phyloP scores from a whole-genome alignment of 2,113 vertebrate species.

The Pan troglodytes region NHGRI_mPanTro3-v2.1_pri NC_072421.2:132354001-132354500 shows the following conservation, averaged over 20 bases:
- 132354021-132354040: neutral
- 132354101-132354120: neutral
- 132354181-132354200: neutral
- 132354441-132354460: constrained; percentile 12
- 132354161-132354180: neutral
- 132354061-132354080: neutral
- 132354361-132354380: neutral
- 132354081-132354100: neutral
- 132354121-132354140: neutral
- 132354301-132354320: neutral
- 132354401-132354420: neutral
- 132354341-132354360: neutral
- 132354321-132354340: neutral
- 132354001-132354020: too few species aligned
- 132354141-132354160: neutral
- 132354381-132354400: neutral
- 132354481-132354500: neutral
- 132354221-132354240: neutral
- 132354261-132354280: neutral
- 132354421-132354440: constrained; percentile 31
- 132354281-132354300: neutral
- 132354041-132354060: neutral
- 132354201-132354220: neutral
- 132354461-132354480: neutral
- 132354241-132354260: neutral